Conservation (phyloP, 2,797 vertebrate genomes). For the Micropoecilia bifurca region DNA sequence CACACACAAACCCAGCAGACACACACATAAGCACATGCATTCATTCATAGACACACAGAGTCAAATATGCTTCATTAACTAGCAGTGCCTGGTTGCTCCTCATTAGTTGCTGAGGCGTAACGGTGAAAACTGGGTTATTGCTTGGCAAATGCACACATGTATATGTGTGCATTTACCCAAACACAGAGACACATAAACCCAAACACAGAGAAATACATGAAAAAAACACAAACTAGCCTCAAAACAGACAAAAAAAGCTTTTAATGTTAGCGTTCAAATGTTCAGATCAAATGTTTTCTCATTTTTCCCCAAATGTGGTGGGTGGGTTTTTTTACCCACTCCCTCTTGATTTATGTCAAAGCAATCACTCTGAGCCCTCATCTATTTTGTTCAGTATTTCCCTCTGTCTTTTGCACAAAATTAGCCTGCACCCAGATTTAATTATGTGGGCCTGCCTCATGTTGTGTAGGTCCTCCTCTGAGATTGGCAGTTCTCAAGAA, state of each 20-base stretch:
- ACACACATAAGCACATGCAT: not conserved
- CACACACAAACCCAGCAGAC: conserved; percentile 2
- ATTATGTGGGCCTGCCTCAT: not conserved
- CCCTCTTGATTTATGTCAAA: conserved; percentile 8
- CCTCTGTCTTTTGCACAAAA: not conserved
- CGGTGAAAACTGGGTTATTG: conserved; percentile 58
- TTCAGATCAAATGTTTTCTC: not conserved
- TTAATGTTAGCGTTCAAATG: not conserved
- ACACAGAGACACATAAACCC: not conserved
- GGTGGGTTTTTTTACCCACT: not conserved
- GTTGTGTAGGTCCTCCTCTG: not conserved
- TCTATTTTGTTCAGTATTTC: not conserved
- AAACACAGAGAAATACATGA: not conserved
- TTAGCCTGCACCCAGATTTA: not conserved
- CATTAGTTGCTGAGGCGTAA: conserved; percentile 66
- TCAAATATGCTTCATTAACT: conserved; percentile 40
- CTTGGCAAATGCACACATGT: conserved; percentile 23
- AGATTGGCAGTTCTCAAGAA: not conserved
- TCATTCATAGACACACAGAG: conserved; percentile 16
- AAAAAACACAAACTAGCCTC: conserved; percentile 9
- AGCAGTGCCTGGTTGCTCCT: conserved; percentile 50
- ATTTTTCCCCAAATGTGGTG: not conserved
- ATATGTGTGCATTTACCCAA: not conserved
- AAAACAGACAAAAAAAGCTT: conserved; percentile 21
- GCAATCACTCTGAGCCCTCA: not conserved